phyloP scores from a whole-genome alignment of 2,888 invertebrate species.

The Aphidoletes aphidimyza region DNA sequence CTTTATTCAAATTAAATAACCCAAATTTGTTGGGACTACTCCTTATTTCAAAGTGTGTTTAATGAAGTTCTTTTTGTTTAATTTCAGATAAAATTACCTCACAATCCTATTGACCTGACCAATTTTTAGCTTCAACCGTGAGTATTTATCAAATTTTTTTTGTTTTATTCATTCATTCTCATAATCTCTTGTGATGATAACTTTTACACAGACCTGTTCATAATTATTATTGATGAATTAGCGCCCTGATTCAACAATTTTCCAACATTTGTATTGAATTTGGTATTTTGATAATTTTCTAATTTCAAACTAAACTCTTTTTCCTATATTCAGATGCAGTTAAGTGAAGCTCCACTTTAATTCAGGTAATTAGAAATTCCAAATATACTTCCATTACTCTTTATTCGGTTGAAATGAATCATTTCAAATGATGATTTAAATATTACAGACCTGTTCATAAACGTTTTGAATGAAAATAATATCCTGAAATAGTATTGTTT shows the following conservation, averaged over 20 bases:
- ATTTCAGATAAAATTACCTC: too few species aligned
- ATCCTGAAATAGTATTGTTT: conserved; percentile 24
- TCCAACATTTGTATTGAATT: neutral
- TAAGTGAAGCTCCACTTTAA: neutral
- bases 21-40: too few species aligned
- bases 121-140: too few species aligned
- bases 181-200: neutral
- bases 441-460: conserved; percentile 49
- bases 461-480: conserved; percentile 23
- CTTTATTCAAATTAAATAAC: neutral
- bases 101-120: too few species aligned
- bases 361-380: neutral
- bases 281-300: neutral
- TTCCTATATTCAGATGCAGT: neutral
- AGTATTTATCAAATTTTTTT: neutral
- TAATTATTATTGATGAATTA: neutral
- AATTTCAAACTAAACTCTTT: neutral
- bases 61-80: too few species aligned
- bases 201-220: conserved; percentile 10
- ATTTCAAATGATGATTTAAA: conserved; percentile 8
- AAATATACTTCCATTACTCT: too few species aligned
- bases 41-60: too few species aligned
- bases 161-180: neutral
- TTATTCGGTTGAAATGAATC: too few species aligned
- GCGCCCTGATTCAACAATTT: neutral